Conservation (phyloP, 2,797 vertebrate species). For the Onychomys arenicola region DNA sequence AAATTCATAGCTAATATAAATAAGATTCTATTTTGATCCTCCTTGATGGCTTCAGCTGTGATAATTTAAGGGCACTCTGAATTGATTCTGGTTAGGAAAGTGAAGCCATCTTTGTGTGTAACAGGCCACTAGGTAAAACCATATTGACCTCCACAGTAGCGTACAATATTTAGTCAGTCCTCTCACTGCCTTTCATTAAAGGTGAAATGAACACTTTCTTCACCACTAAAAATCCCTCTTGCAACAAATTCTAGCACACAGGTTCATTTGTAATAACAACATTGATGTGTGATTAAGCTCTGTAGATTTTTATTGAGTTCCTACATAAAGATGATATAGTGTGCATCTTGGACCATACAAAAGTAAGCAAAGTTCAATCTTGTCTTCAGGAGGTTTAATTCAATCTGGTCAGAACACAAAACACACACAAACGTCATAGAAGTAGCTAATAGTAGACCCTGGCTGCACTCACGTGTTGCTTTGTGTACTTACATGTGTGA, state of each 20-base stretch:
- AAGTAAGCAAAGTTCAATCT: slow-evolving; percentile 18
- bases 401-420: slow-evolving; percentile 12
- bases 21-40: neutral
- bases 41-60: neutral
- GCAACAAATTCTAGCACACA: neutral
- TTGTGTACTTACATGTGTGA: neutral
- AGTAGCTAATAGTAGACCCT: neutral
- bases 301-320: neutral
- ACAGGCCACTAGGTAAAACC: neutral
- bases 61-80: neutral
- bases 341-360: neutral
- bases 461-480: neutral
- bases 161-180: neutral
- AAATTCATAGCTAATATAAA: slow-evolving; percentile 30
- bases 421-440: neutral
- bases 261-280: neutral
- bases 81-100: slow-evolving; percentile 45
- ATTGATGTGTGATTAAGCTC: neutral
- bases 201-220: slow-evolving; percentile 35
- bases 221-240: neutral
- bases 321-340: neutral
- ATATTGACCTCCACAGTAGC: neutral
- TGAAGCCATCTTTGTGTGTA: neutral
- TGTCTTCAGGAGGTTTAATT: slow-evolving; percentile 41
- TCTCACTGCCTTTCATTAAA: slow-evolving; percentile 20